phyloP scores from a whole-genome alignment of 1,140 invertebrate genomes.

The Eurosta solidaginis region DNA sequence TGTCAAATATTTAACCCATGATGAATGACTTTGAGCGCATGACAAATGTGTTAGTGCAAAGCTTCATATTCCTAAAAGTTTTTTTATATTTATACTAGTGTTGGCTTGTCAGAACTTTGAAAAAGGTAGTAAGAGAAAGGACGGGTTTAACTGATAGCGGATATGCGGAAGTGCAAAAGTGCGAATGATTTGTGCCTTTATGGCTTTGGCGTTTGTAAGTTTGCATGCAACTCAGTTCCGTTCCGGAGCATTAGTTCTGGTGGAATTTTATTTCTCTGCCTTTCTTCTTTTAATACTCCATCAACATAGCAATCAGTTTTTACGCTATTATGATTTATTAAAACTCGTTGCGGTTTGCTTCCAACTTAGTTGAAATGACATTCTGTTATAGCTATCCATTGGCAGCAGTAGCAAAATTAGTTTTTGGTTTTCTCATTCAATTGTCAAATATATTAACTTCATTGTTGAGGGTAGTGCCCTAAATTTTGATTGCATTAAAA shows the following conservation, averaged over 20 bases:
- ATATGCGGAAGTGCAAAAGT: not conserved
- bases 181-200: conserved; percentile 26
- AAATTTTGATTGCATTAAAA: not conserved
- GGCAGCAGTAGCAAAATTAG: not conserved
- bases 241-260: not conserved
- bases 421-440: not conserved
- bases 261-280: not conserved
- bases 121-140: not conserved
- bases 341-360: conserved; percentile 3
- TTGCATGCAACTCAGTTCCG: conserved; percentile 1
- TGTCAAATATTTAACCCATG: conserved; percentile 25
- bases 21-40: conserved; percentile 24
- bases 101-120: not conserved
- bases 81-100: not conserved
- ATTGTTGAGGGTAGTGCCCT: not conserved
- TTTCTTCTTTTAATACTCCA: not conserved
- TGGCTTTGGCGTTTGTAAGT: conserved; percentile 5
- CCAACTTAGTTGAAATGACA: conserved; percentile 7
- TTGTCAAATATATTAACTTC: not conserved
- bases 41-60: conserved; percentile 18
- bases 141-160: not conserved
- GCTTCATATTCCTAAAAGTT: conserved; percentile 1
- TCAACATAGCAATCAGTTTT: not conserved
- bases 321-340: conserved; percentile 26
- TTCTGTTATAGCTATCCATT: not conserved